phyloP scores from a whole-genome alignment of 2,113 vertebrate species.

The Cyrtonyx montezumae region DNA sequence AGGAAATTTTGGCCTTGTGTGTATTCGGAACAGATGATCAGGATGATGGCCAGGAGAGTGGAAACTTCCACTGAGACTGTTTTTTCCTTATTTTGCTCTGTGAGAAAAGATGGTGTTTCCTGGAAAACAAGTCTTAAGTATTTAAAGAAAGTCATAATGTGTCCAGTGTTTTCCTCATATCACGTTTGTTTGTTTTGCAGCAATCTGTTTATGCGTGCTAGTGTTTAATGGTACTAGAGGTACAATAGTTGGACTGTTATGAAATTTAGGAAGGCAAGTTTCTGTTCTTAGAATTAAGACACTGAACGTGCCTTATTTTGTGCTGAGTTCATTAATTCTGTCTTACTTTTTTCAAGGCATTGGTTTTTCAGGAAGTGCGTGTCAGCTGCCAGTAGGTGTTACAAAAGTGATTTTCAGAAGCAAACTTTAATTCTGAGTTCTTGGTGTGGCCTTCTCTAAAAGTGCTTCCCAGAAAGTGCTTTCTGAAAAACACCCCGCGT shows the following conservation, averaged over 20 bases:
- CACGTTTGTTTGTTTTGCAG: slow-evolving; percentile 59
- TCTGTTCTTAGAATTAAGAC: background rate
- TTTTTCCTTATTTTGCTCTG: slow-evolving; percentile 86
- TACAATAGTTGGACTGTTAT: background rate
- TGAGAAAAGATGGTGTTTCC: slow-evolving; percentile 85
- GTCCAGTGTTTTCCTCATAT: slow-evolving; percentile 46
- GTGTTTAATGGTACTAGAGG: slow-evolving; percentile 15
- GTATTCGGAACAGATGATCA: slow-evolving; percentile 95
- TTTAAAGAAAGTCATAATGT: slow-evolving; percentile 67
- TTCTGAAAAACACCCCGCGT: background rate
- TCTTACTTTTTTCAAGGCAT: background rate
- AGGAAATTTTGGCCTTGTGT: slow-evolving; percentile 96
- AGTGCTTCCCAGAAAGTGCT: background rate
- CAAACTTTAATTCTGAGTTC: background rate
- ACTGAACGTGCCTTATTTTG: background rate
- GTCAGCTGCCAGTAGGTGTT: background rate
- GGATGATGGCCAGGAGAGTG: slow-evolving; percentile 95
- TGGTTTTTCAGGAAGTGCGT: background rate
- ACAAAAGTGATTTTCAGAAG: background rate
- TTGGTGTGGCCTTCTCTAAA: background rate
- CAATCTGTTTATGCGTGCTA: slow-evolving; percentile 11
- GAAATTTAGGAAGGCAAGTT: background rate
- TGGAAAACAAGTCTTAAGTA: slow-evolving; percentile 84
- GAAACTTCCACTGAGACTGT: slow-evolving; percentile 94
- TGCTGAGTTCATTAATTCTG: background rate